These are phyloP conservation scores for Crocodylus rhombifer DNA, from an alignment of 2,797 vertebrate genomes.

Conservation along the genomic window DNA sequence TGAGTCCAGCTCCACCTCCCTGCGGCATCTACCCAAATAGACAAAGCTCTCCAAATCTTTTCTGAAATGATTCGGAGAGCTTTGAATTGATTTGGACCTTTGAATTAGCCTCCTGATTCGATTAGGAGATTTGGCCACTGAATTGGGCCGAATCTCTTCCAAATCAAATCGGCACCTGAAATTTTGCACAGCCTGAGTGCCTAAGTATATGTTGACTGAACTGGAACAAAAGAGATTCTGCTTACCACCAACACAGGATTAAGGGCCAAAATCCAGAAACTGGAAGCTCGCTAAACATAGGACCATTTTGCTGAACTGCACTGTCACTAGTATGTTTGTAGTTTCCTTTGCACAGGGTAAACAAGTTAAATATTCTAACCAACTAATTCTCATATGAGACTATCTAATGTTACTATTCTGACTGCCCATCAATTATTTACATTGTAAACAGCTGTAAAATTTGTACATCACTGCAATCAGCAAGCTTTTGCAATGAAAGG, in stretches of 20 bases:
- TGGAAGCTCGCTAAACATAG: neutral
- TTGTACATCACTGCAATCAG: neutral
- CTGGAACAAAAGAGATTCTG: neutral
- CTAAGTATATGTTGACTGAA: neutral
- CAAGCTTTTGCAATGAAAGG: neutral
- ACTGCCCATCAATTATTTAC: neutral
- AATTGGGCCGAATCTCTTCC: too few relatives aligned
- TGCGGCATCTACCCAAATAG: too few relatives aligned
- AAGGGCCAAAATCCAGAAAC: conserved; percentile 3
- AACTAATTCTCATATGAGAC: neutral
- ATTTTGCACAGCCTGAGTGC: too few relatives aligned
- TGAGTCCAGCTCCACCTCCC: too few relatives aligned
- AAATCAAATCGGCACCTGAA: too few relatives aligned
- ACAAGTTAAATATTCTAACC: neutral
- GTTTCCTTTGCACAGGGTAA: neutral
- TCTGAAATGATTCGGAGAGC: too few relatives aligned
- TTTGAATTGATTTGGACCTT: too few relatives aligned
- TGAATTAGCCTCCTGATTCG: too few relatives aligned
- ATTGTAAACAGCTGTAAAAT: neutral
- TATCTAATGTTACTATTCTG: neutral
- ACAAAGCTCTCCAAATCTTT: too few relatives aligned
- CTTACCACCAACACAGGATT: neutral
- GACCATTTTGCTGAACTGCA: neutral
- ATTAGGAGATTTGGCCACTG: too few relatives aligned
- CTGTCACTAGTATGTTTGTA: neutral